These are phyloP conservation scores for Chloroceryle aenea DNA, from an alignment of 2,113 vertebrate species.

Conservation along the genomic window DNA sequence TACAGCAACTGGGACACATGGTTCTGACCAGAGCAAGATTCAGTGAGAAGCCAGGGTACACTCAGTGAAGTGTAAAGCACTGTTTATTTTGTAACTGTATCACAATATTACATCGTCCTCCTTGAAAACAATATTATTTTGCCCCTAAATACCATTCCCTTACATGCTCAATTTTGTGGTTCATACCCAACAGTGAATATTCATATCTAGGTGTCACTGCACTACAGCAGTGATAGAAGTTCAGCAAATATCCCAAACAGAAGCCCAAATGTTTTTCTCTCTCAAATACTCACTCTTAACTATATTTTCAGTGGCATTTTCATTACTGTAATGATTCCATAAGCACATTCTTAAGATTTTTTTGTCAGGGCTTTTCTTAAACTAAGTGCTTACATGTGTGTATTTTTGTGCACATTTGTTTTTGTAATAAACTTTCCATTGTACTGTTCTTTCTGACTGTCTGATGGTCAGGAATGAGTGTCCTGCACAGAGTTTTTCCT, in stretches of 20 bases:
- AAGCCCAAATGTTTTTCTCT: not conserved
- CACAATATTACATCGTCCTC: not conserved
- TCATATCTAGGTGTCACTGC: not conserved
- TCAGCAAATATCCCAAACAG: not conserved
- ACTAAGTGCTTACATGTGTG: not conserved
- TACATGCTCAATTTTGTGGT: not conserved
- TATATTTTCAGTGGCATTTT: not conserved
- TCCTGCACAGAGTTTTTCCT: not conserved
- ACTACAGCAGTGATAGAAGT: not conserved
- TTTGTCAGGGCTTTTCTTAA: not conserved
- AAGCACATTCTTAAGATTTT: conserved; percentile 2
- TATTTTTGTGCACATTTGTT: not conserved
- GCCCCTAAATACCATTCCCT: not conserved
- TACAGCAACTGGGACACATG: not conserved
- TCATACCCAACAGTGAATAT: not conserved
- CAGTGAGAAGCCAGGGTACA: not conserved
- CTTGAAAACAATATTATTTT: not conserved
- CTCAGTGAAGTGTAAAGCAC: not conserved
- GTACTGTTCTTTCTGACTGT: not conserved
- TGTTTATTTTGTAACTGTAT: not conserved
- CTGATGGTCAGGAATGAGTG: not conserved
- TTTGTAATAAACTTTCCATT: not conserved
- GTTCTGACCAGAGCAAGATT: not conserved
- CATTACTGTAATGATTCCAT: not conserved
- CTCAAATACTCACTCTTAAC: not conserved